Evolutionary conservation across 2,797 vertebrate genomes (phyloP).

Genomic region (Spinus pinus): DNA sequence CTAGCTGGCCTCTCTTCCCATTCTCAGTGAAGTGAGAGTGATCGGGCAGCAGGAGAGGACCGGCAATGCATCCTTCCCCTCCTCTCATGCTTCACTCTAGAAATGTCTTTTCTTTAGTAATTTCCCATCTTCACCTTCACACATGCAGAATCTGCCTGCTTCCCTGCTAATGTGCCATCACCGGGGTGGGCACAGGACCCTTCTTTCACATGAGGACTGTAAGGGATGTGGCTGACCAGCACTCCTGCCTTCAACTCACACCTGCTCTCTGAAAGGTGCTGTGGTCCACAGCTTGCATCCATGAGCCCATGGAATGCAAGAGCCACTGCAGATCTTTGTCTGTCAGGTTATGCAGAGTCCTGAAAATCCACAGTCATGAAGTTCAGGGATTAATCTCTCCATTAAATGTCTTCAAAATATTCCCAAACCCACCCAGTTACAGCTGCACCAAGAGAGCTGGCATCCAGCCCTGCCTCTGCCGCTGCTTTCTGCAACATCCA

Average conservation of each 20-base stretch:
- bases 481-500: not conserved
- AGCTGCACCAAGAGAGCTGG: not conserved
- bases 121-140: not conserved
- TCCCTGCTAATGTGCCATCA: not conserved
- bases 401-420: not conserved
- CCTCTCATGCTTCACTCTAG: not conserved
- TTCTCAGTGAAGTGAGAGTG: accelerated
- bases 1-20: not conserved
- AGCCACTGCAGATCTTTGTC: not conserved
- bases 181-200: accelerated
- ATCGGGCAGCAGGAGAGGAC: not conserved
- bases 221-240: not conserved
- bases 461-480: not conserved
- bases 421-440: not conserved
- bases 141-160: not conserved
- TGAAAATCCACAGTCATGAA: not conserved
- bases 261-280: not conserved
- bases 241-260: not conserved
- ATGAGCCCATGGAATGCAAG: not conserved
- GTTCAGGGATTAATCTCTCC: not conserved
- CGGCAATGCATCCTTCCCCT: not conserved
- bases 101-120: not conserved
- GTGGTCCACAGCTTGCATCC: not conserved
- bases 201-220: not conserved
- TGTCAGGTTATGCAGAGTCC: not conserved